Evolutionary conservation across 2,113 vertebrate species (phyloP), one percentile per base, ranked within the genome.

Genomic region (Xiphophorus hellerii): DNA sequence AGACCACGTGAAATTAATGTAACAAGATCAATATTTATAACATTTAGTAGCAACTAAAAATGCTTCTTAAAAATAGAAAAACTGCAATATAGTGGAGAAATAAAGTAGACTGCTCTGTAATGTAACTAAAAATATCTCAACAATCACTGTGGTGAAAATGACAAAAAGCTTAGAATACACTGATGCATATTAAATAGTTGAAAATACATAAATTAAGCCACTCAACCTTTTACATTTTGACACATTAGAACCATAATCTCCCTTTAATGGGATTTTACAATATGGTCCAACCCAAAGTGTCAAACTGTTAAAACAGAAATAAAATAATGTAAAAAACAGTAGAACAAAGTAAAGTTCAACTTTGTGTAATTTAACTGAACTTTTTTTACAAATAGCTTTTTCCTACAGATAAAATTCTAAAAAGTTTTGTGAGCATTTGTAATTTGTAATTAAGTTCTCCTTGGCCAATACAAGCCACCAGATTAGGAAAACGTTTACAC

Each of bases 11-110:
- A n/a, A 58, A 58, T 58, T 9, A 15, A 14, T 71, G 62, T 71
- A 74, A 62, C 84, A 73, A 74, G 35, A 35, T 12, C 31, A 51
- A 73, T 77, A 81, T 73, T 76, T 13, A 64, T 5, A 66, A 70
- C 67, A 73, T 37, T 71, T 17, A 13, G 6, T 54, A 63, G 62
- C 60, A 44, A 61, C 60, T 76, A 44, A 48, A 20, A 20, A 20
- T 20, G 44, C 39, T 17, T 48, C 1, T 17, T 5, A 17, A 48
- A 48, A 48, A 48, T 5, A 17, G 51, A 60, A 5, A 69, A 17
- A 22, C 1, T 22, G 6, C 25, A 25, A 15, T 74, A 48, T 25
- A 35, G 63, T 37, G 29, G 30, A 75, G 7, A 62, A 62, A 69
- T 62, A 44, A 11, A n/a, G 11, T 1, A 12, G 64, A 15, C 9